Evolutionary conservation across 2,888 invertebrate genomes (phyloP).

Genomic region (Idaea biselata): DNA sequence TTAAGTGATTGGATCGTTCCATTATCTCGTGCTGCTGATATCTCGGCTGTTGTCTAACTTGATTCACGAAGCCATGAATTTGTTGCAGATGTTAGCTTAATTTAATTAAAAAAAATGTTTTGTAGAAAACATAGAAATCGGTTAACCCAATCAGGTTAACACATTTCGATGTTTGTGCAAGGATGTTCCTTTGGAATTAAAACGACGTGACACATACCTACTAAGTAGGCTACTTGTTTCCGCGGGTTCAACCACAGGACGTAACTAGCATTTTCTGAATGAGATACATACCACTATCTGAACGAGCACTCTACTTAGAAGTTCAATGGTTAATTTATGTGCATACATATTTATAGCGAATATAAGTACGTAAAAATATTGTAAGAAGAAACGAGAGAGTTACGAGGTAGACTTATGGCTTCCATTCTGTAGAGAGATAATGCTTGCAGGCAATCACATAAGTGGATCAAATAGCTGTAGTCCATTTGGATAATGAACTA

Average conservation of each 20-base stretch:
- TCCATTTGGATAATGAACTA: conserved; percentile 81
- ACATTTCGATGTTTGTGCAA: too few species aligned
- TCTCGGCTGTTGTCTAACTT: conserved; percentile 44
- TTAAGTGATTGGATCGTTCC: conserved; percentile 70
- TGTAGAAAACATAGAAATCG: not conserved
- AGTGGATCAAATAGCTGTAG: conserved; percentile 81
- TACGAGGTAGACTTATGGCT: conserved; percentile 78
- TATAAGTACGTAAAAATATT: conserved; percentile 60
- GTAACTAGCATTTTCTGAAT: conserved; percentile 13
- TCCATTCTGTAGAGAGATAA: conserved; percentile 77
- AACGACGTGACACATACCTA: too few species aligned
- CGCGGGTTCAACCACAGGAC: not conserved
- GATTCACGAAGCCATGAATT: conserved; percentile 34
- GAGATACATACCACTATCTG: conserved; percentile 18
- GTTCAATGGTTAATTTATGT: conserved; percentile 53
- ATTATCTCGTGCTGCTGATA: conserved; percentile 65
- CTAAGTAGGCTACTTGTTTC: not conserved
- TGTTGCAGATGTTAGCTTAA: conserved; percentile 38
- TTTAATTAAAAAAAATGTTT: conserved; percentile 4
- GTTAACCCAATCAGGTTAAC: too few species aligned
- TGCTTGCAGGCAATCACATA: conserved; percentile 80
- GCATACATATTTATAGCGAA: conserved; percentile 55
- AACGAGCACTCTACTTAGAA: conserved; percentile 31
- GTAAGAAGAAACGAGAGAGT: conserved; percentile 69
- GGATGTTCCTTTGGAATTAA: too few species aligned